These are phyloP conservation scores for Meteorus sp. DNA, from an alignment of 1,140 invertebrate species.

Conservation along the genomic window DNA sequence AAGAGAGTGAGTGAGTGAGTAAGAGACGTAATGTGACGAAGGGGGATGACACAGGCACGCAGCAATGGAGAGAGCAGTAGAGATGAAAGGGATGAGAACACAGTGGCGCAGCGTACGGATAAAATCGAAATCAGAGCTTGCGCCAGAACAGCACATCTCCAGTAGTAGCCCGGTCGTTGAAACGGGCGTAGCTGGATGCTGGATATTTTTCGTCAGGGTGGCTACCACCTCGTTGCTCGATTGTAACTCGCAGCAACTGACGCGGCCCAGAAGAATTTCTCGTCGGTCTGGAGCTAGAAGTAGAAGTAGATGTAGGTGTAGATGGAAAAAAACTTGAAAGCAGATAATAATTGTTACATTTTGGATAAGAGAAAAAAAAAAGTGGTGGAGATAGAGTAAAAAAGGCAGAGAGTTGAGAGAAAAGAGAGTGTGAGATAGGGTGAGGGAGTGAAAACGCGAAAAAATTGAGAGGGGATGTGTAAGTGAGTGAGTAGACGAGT, in stretches of 20 bases:
- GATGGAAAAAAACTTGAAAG: slow-evolving; percentile 29
- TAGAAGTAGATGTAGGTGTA: slow-evolving; percentile 29
- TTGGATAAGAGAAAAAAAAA: neutral
- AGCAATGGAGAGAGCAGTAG: neutral
- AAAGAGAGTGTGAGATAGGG: no score
- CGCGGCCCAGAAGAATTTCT: slow-evolving; percentile 25
- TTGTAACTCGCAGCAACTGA: slow-evolving; percentile 29
- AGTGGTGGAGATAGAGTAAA: neutral
- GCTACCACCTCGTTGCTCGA: slow-evolving; percentile 28
- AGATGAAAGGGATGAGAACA: slow-evolving; percentile 12
- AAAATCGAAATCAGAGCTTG: slow-evolving; percentile 38
- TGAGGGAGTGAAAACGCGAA: no score
- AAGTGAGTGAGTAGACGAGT: no score
- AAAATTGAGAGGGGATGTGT: no score
- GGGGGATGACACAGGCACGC: neutral
- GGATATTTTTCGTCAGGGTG: slow-evolving; percentile 34
- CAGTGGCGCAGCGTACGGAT: slow-evolving; percentile 27
- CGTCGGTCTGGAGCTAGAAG: slow-evolving; percentile 11
- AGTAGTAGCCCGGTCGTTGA: slow-evolving; percentile 54
- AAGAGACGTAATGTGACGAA: neutral
- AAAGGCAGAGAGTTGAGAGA: no score
- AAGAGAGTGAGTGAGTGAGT: no score
- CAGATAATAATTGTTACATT: no score
- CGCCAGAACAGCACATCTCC: slow-evolving; percentile 44
- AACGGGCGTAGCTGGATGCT: slow-evolving; percentile 52